Conservation (phyloP, 2,888 invertebrate genomes). For the Volucella inflata region DNA sequence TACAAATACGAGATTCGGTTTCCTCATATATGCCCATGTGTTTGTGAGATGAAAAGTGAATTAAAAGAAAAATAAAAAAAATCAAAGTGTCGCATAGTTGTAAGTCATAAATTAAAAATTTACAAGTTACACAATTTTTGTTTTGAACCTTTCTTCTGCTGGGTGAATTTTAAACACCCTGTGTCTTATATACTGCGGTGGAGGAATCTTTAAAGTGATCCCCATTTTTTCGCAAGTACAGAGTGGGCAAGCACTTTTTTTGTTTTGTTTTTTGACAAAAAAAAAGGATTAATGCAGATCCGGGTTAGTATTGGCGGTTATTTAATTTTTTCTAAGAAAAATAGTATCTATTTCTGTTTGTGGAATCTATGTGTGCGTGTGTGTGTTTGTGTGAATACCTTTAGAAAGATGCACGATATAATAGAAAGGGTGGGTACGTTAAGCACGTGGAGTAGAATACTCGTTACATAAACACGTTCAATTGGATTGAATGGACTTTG, state of each 20-base stretch:
- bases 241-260: slow-evolving; percentile 16
- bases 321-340: neutral
- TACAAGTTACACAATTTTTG: neutral
- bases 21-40: neutral
- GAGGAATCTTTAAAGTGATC: neutral
- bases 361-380: slow-evolving; percentile 9
- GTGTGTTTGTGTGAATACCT: neutral
- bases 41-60: slow-evolving; percentile 19
- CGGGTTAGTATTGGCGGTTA: slow-evolving; percentile 66
- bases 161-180: neutral
- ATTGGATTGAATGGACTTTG: slow-evolving; percentile 37
- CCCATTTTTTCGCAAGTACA: neutral
- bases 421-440: neutral
- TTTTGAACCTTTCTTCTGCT: too few species aligned
- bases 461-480: slow-evolving; percentile 66
- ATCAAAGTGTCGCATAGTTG: slow-evolving; percentile 34
- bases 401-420: slow-evolving; percentile 27
- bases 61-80: slow-evolving; percentile 14
- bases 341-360: neutral
- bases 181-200: neutral
- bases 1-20: slow-evolving; percentile 13
- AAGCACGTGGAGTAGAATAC: slow-evolving; percentile 61
- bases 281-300: slow-evolving; percentile 17
- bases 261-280: too few species aligned
- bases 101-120: slow-evolving; percentile 2